phyloP scores from a whole-genome alignment of 2,797 vertebrate genomes.

The Perodicticus potto region DNA sequence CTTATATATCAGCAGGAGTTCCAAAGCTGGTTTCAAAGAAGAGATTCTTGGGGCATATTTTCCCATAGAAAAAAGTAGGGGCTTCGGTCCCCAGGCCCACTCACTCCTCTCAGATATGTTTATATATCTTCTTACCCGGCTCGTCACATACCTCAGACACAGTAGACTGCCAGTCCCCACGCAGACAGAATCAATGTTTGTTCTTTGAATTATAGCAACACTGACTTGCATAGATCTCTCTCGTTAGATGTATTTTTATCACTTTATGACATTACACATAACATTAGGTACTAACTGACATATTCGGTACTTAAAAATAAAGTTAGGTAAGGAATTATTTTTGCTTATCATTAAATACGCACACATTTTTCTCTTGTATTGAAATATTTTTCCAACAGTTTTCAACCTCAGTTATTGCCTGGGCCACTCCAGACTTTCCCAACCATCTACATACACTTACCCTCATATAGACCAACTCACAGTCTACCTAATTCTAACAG shows the following conservation, averaged over 20 bases:
- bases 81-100: conserved; percentile 56
- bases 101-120: conserved; percentile 7
- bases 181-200: not conserved
- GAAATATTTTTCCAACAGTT: conserved; percentile 1
- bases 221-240: not conserved
- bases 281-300: not conserved
- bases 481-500: not conserved
- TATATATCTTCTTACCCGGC: not conserved
- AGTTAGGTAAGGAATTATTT: conserved; percentile 1
- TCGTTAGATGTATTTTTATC: not conserved
- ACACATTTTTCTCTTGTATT: not conserved
- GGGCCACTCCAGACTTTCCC: not conserved
- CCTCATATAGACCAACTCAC: not conserved
- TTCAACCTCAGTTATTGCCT: not conserved
- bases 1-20: conserved; percentile 64
- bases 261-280: not conserved
- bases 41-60: conserved; percentile 42
- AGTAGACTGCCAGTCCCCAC: not conserved
- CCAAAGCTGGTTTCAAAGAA: conserved; percentile 61
- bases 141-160: not conserved
- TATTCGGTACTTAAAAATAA: conserved; percentile 24
- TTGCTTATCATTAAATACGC: not conserved
- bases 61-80: conserved; percentile 58
- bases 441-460: not conserved
- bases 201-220: not conserved